Evolutionary conservation across 2,888 invertebrate genomes (phyloP), one percentile per base, ranked within the genome.

Genomic region (Ophonus ardosiacus): DNA sequence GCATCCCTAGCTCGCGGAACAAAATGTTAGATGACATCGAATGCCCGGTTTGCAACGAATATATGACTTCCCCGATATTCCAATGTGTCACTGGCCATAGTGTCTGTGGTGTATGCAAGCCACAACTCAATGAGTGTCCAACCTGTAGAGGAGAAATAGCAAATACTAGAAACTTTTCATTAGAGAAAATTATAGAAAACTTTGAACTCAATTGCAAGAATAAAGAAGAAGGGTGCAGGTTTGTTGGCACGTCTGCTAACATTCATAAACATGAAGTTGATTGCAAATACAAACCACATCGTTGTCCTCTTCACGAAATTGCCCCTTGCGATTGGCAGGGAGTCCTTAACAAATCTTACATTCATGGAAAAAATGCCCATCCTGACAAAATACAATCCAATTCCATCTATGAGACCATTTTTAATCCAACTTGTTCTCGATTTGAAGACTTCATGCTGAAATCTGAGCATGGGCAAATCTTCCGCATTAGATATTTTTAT

Each of bases 31-130:
- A 78, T n/a, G 84, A 86, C 38, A 71, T 91, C 4, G 90, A 90
- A 87, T 91, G 91, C 86, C 90, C 90, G 0, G 88, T 90, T 7
- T 90, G 90, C 86, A 87, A 90, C 59, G 88, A 89, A 21, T 89
- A 90, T 76, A 90, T 90, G 89, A 86, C 89, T 2, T 89, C 90
- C 0, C 90, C 90, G 0, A 91, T 91, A 83, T 88, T 86, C 61
- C 90, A 90, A 86, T 91, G 91, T 86, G 71, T 86, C 0, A 86
- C 86, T 3, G 90, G 91, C 4, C 90, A 90, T 86, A 90, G 90
- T 85, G 88, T 90, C 56, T 91, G 91, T 86, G 81, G 83, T 13
- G 38, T 38, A 7, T 90, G 90, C 86, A 90, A 88, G 86, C 57
- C 83, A 2, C 40, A 87, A 85, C 40, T 89, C 0, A 86, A 63